Conservation (phyloP, 2,888 invertebrate species). For the Scaptomyza reducta region DNA sequence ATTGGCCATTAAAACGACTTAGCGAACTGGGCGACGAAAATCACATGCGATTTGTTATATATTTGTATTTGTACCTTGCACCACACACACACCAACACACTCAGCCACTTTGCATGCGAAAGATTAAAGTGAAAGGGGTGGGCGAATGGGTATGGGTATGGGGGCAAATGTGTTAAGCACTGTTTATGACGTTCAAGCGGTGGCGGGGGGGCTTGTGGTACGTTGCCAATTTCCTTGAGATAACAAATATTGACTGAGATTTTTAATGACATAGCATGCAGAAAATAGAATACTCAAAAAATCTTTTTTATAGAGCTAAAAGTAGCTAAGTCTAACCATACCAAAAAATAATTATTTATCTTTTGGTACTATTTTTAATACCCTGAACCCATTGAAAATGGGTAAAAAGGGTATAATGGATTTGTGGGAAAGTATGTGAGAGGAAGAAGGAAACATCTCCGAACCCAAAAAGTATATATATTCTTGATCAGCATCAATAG, state of each 20-base stretch:
- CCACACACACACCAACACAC: neutral
- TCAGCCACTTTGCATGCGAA: conserved; percentile 68
- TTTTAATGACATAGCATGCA: conserved; percentile 4
- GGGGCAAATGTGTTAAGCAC: conserved; percentile 24
- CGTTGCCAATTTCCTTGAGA: conserved; percentile 30
- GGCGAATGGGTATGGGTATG: neutral
- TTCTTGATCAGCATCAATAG: too few species aligned
- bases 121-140: neutral
- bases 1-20: conserved; percentile 84
- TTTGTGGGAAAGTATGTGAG: too few species aligned
- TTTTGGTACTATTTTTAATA: too few species aligned
- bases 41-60: conserved; percentile 54
- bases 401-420: too few species aligned
- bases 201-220: neutral
- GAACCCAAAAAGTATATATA: too few species aligned
- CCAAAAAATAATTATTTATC: too few species aligned
- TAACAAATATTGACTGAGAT: conserved; percentile 16
- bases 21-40: conserved; percentile 62
- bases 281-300: too few species aligned
- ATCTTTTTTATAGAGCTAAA: too few species aligned
- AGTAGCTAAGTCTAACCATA: too few species aligned
- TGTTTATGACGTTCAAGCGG: conserved; percentile 16
- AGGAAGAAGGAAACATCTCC: too few species aligned
- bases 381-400: too few species aligned
- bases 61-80: conserved; percentile 60